Percentiles rank a stretch among this genome's conserved stretches.
These are phyloP conservation scores for Hyposoter dolosus DNA, from an alignment of 2,888 invertebrate genomes.

Conservation along the genomic window DNA sequence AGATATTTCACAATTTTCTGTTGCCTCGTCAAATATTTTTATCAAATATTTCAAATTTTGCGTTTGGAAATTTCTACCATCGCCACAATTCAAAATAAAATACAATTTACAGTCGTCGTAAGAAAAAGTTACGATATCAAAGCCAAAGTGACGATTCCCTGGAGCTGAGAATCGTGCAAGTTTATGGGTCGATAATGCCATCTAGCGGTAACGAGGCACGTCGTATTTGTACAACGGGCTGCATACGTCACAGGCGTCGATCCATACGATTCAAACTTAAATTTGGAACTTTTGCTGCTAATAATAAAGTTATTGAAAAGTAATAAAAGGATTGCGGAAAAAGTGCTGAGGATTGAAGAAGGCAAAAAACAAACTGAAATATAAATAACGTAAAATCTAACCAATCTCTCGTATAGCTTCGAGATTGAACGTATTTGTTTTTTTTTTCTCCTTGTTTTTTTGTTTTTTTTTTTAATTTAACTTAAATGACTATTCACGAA, in stretches of 20 bases:
- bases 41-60: not conserved
- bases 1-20: not conserved
- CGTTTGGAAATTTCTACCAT: not conserved
- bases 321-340: not conserved
- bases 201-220: not conserved
- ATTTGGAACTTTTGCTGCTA: too few relatives aligned
- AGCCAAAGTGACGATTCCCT: not conserved
- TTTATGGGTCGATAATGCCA: not conserved
- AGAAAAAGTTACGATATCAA: not conserved
- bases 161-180: not conserved
- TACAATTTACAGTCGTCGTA: not conserved
- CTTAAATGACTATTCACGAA: slow-evolving; percentile 33
- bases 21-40: not conserved
- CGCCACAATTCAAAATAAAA: not conserved
- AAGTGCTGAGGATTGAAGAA: not conserved
- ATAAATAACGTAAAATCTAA: not conserved
- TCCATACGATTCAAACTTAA: not conserved
- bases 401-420: not conserved
- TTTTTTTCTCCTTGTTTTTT: not conserved
- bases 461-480: slow-evolving; percentile 9
- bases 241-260: not conserved
- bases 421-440: not conserved
- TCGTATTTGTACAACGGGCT: not conserved
- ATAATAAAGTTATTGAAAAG: not conserved
- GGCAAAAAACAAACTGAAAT: not conserved